Percentiles rank a stretch among this genome's conserved stretches.
Evolutionary conservation across 2,113 vertebrate species (phyloP).

Genomic region (Merops nubicus): DNA sequence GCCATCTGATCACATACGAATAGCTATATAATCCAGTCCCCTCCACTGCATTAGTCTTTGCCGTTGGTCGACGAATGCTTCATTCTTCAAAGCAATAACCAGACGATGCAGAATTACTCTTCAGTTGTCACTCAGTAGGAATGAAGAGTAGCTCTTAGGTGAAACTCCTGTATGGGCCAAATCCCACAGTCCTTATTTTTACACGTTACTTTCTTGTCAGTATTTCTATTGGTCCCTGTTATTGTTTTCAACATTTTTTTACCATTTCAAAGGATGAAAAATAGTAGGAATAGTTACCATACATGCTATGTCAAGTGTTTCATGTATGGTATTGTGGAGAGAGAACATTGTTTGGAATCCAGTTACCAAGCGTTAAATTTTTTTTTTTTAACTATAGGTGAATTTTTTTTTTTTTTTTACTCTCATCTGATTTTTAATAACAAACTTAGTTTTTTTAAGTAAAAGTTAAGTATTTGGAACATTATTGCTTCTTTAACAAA

Average conservation of each 20-base stretch:
- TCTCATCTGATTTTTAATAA: not conserved
- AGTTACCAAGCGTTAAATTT: not conserved
- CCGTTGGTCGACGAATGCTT: not conserved
- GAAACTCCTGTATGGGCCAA: not conserved
- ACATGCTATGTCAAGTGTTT: not conserved
- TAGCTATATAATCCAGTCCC: not conserved
- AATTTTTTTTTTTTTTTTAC: fast-evolving
- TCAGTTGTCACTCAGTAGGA: not conserved
- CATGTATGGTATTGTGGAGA: not conserved
- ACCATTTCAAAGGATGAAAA: not conserved
- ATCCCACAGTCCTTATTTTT: not conserved
- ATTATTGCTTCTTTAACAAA: not conserved
- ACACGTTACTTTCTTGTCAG: not conserved
- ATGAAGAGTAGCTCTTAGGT: not conserved
- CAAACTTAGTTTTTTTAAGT: not conserved
- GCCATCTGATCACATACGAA: not conserved
- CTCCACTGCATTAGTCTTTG: not conserved
- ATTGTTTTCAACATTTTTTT: not conserved
- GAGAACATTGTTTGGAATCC: not conserved
- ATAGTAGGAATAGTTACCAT: not conserved
- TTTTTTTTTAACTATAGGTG: not conserved
- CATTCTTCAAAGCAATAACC: not conserved
- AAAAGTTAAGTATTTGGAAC: not conserved
- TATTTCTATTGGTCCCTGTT: not conserved
- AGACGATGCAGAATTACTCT: not conserved